A percentile compares a stretch with the other conserved stretches of the same genome.
phyloP scores from a whole-genome alignment of 2,113 vertebrate genomes.

The Syrmaticus mikado region DNA sequence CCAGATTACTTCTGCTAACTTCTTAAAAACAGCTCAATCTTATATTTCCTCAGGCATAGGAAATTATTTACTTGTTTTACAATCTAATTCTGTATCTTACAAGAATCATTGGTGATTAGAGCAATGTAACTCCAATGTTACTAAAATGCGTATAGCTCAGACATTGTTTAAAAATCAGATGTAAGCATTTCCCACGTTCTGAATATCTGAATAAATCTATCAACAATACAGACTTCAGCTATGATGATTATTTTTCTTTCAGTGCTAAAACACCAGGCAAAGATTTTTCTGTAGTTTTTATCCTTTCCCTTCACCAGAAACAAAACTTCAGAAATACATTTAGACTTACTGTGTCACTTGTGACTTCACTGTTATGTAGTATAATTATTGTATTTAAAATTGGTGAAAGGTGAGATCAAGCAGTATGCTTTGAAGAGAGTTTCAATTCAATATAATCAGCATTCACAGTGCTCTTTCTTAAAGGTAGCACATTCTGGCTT shows the following conservation, averaged over 20 bases:
- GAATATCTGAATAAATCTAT: background rate
- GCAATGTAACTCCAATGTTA: too few relatives aligned
- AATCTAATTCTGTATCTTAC: background rate
- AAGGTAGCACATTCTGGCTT: background rate
- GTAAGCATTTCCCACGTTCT: background rate
- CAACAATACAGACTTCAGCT: background rate
- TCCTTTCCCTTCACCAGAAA: too few relatives aligned
- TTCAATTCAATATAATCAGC: background rate
- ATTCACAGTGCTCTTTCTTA: background rate
- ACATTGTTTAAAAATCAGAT: background rate
- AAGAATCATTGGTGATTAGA: background rate
- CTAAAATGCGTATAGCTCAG: background rate
- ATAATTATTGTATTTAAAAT: background rate
- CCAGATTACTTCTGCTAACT: background rate
- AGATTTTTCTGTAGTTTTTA: background rate
- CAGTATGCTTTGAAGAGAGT: background rate
- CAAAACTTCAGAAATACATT: background rate
- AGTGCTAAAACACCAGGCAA: background rate
- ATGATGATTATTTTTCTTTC: background rate
- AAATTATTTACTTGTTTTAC: background rate
- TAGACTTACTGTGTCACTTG: background rate
- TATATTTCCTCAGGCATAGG: background rate
- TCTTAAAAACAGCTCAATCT: background rate
- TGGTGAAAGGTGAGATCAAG: background rate
- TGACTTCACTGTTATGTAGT: background rate